Evolutionary conservation across 2,888 invertebrate genomes (phyloP).

Genomic region (Pogonocherus hispidulus): DNA sequence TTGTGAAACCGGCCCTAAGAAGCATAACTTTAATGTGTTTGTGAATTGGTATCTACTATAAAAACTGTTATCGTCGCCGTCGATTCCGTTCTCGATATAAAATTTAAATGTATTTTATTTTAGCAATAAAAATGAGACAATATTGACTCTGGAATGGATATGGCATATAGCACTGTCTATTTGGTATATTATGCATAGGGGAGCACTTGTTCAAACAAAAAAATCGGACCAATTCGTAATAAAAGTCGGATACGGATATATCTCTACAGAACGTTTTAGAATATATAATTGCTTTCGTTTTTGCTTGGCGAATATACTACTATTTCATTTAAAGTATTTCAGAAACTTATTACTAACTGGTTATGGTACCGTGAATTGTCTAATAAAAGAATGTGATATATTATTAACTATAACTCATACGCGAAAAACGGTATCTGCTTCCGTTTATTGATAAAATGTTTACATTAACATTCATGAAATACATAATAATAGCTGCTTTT

Average conservation of each 20-base stretch:
- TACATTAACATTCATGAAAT: too few relatives aligned
- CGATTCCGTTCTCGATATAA: slow-evolving; percentile 13
- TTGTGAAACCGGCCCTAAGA: too few relatives aligned
- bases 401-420: too few relatives aligned
- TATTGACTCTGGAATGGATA: slow-evolving; percentile 37
- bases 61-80: slow-evolving; percentile 14
- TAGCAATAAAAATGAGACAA: slow-evolving; percentile 35
- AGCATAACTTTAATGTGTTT: slow-evolving; percentile 19
- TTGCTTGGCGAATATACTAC: too few relatives aligned
- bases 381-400: too few relatives aligned
- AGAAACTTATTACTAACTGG: too few relatives aligned
- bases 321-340: too few relatives aligned
- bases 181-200: slow-evolving; percentile 27
- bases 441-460: too few relatives aligned
- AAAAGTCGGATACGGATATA: slow-evolving; percentile 8
- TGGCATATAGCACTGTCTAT: slow-evolving; percentile 14
- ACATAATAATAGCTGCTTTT: too few relatives aligned
- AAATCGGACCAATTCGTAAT: slow-evolving; percentile 11
- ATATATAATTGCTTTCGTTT: too few relatives aligned
- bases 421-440: too few relatives aligned
- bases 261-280: not conserved
- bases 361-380: too few relatives aligned
- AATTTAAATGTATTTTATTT: slow-evolving; percentile 36
- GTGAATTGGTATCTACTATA: slow-evolving; percentile 5
- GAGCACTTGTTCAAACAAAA: slow-evolving; percentile 35